Evolutionary conservation across 2,888 invertebrate genomes (phyloP).

Genomic region (Drosophila mimica): DNA sequence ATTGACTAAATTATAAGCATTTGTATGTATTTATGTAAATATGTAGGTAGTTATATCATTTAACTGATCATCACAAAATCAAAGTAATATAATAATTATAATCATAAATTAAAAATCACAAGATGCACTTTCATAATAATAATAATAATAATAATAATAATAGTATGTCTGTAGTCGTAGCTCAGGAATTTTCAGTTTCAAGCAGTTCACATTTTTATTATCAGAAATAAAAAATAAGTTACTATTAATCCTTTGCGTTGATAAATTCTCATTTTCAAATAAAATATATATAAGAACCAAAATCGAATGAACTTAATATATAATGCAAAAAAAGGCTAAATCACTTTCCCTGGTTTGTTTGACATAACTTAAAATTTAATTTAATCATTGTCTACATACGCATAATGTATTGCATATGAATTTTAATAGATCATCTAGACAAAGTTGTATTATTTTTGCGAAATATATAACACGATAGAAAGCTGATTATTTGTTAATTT

Average conservation of each 20-base stretch:
- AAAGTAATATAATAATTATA: constrained; percentile 32
- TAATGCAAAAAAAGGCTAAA: constrained; percentile 40
- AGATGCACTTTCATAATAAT: constrained; percentile 27
- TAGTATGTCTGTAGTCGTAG: constrained; percentile 21
- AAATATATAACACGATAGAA: constrained; percentile 19
- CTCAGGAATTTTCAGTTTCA: constrained; percentile 51
- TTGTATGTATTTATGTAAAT: neutral
- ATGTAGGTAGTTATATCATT: constrained; percentile 28
- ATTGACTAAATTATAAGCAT: constrained; percentile 24
- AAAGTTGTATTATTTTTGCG: constrained; percentile 2
- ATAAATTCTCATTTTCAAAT: constrained; percentile 26
- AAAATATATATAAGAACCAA: neutral
- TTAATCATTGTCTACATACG: constrained; percentile 32
- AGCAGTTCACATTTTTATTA: constrained; percentile 37
- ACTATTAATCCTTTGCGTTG: constrained; percentile 15
- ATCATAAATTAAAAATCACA: constrained; percentile 48
- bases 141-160: constrained; percentile 26
- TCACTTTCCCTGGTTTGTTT: constrained; percentile 36
- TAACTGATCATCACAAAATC: constrained; percentile 45
- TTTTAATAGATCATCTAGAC: constrained; percentile 12
- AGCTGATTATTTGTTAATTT: constrained; percentile 21
- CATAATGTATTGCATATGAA: constrained; percentile 30
- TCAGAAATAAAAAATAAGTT: constrained; percentile 13
- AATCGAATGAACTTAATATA: constrained; percentile 29
- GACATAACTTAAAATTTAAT: constrained; percentile 16